Conservation (phyloP, 2,888 invertebrate species). For the Chrysolina americana region DNA sequence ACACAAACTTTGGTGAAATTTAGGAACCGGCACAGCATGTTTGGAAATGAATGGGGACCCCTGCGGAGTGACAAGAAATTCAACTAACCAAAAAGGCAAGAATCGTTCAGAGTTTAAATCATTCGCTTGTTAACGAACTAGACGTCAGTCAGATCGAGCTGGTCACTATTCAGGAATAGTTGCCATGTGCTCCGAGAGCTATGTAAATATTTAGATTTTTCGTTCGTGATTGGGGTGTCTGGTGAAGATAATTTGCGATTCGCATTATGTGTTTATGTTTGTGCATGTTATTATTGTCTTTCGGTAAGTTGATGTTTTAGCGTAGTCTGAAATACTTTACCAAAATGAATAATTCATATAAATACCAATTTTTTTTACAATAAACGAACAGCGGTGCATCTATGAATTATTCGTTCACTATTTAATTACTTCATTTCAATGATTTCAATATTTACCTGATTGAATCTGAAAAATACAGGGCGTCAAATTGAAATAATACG, state of each 20-base stretch:
- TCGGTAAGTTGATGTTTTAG: slow-evolving; percentile 2
- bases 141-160: slow-evolving; percentile 11
- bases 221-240: not conserved
- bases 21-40: slow-evolving; percentile 23
- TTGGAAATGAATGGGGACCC: slow-evolving; percentile 6
- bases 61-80: slow-evolving; percentile 19
- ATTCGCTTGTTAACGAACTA: slow-evolving; percentile 5
- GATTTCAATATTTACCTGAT: no score
- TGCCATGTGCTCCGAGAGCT: not conserved
- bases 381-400: no score
- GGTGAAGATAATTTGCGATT: not conserved
- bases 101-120: not conserved
- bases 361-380: no score
- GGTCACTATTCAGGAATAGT: slow-evolving; percentile 6
- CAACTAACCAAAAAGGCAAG: slow-evolving; percentile 7
- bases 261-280: not conserved
- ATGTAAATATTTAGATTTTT: slow-evolving; percentile 4
- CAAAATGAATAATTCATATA: not conserved
- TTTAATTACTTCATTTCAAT: no score
- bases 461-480: no score
- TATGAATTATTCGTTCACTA: no score
- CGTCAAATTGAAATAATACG: no score
- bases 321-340: slow-evolving; percentile 22
- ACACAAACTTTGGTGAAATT: slow-evolving; percentile 13
- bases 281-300: slow-evolving; percentile 5